phyloP scores from a whole-genome alignment of 2,113 vertebrate genomes.

The Corythaixoides concolor region DNA sequence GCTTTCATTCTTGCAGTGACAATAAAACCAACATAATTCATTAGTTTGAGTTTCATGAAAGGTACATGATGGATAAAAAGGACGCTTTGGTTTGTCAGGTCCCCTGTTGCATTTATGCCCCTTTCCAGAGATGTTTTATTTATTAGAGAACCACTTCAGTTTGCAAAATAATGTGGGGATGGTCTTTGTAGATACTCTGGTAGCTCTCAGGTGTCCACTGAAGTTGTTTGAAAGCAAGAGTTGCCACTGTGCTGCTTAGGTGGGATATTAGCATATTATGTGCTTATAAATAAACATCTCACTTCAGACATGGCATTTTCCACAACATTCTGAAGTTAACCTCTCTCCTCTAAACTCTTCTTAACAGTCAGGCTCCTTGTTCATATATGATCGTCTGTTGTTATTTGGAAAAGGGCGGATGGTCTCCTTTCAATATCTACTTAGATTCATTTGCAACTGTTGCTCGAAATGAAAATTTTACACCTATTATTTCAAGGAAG shows the following conservation, averaged over 20 bases:
- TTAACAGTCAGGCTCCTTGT: not conserved
- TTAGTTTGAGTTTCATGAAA: slow-evolving; percentile 50
- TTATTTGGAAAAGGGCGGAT: not conserved
- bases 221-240: not conserved
- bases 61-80: slow-evolving; percentile 2
- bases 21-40: not conserved
- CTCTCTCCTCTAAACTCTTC: not conserved
- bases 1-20: not conserved
- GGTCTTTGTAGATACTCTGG: slow-evolving; percentile 1
- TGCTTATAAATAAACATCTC: not conserved
- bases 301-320: slow-evolving; percentile 19
- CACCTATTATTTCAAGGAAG: not conserved
- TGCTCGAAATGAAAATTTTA: not conserved
- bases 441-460: not conserved
- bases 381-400: not conserved
- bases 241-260: not conserved
- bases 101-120: slow-evolving; percentile 25
- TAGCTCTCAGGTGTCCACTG: not conserved
- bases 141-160: slow-evolving; percentile 5
- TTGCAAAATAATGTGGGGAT: slow-evolving; percentile 33
- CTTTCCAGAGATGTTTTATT: slow-evolving; percentile 48
- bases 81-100: slow-evolving; percentile 5
- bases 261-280: not conserved
- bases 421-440: not conserved
- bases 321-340: not conserved